A percentile compares a stretch with the other conserved stretches of the same genome.
Conservation (phyloP, 2,797 vertebrate genomes). For the Mormyrus hasselquistii region DNA sequence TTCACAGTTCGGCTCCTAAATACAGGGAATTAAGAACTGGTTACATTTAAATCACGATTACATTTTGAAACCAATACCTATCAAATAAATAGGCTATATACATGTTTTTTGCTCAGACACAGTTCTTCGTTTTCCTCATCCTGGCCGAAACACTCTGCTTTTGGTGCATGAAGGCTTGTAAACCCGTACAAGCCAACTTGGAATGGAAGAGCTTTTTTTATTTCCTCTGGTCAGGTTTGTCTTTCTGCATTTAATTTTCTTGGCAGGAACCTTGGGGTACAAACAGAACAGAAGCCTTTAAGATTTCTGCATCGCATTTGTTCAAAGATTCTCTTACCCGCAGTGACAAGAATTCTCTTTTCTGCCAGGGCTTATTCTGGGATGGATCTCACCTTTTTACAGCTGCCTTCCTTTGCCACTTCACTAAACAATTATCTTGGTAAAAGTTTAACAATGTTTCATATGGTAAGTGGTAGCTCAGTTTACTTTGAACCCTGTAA, state of each 20-base stretch:
- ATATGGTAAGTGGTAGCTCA: background rate
- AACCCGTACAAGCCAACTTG: background rate
- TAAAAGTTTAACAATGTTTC: background rate
- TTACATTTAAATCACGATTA: background rate
- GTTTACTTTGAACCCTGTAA: background rate
- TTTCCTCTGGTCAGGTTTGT: background rate
- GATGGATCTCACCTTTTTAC: background rate
- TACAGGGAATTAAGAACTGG: background rate
- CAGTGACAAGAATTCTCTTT: background rate
- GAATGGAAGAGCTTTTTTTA: background rate
- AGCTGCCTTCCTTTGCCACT: background rate
- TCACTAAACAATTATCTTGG: background rate
- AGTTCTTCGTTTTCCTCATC: background rate
- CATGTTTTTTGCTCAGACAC: background rate
- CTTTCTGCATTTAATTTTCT: constrained; percentile 52
- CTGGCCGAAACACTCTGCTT: background rate
- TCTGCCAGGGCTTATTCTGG: background rate
- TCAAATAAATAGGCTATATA: constrained; percentile 13
- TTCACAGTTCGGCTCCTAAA: background rate
- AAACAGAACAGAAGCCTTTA: background rate
- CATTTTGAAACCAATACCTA: background rate
- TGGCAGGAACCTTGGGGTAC: constrained; percentile 60
- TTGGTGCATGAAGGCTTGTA: constrained; percentile 8
- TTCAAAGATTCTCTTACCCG: background rate
- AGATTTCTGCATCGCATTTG: background rate